A percentile compares a stretch with the other conserved stretches of the same genome.
phyloP scores from a whole-genome alignment of 2,888 invertebrate species.

The Phaonia tiefii region DNA sequence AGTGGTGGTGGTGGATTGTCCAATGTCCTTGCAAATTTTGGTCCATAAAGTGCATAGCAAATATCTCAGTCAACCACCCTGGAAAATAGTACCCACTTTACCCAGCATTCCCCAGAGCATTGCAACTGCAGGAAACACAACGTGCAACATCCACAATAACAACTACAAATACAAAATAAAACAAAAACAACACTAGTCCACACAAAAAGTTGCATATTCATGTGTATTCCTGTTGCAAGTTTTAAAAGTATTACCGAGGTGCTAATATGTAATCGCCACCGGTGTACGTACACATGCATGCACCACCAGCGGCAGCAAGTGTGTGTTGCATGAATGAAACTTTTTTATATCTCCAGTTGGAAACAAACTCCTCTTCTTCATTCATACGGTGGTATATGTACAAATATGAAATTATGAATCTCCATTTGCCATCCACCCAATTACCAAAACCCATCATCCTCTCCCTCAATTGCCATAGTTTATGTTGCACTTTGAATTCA shows the following conservation, averaged over 20 bases:
- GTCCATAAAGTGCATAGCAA: slow-evolving; percentile 3
- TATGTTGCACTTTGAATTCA: slow-evolving; percentile 56
- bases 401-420: slow-evolving; percentile 28
- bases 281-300: slow-evolving; percentile 8
- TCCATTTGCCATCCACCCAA: not conserved
- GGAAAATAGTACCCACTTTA: not conserved
- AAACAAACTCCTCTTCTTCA: not conserved
- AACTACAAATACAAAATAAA: no score
- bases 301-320: not conserved
- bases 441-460: no score
- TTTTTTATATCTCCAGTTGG: not conserved
- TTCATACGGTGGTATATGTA: no score
- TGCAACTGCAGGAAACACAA: not conserved
- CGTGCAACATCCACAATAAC: not conserved
- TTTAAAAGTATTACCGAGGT: slow-evolving; percentile 46
- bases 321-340: slow-evolving; percentile 8
- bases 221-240: slow-evolving; percentile 10
- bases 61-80: not conserved
- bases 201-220: not conserved
- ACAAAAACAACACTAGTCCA: no score
- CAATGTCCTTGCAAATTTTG: slow-evolving; percentile 21
- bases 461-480: not conserved
- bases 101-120: not conserved
- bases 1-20: slow-evolving; percentile 8
- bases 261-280: slow-evolving; percentile 65